phyloP scores from a whole-genome alignment of 2,888 invertebrate species.

The Drosophila fulvimacula region DNA sequence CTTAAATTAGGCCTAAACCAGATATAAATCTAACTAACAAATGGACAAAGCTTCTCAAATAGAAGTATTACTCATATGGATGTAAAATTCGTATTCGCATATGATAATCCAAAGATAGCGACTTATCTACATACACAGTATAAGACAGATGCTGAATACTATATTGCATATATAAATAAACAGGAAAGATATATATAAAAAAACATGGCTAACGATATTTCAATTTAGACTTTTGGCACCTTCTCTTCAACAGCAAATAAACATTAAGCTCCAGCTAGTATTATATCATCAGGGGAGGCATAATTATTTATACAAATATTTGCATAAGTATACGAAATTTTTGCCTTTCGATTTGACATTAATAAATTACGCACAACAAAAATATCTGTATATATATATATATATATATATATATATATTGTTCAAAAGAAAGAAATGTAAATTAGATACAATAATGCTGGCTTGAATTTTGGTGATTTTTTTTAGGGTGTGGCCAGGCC shows the following conservation, averaged over 20 bases:
- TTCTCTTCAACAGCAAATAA: constrained; percentile 9
- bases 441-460: constrained; percentile 21
- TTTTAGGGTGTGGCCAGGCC: constrained; percentile 54
- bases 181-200: neutral
- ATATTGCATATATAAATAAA: neutral
- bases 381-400: neutral
- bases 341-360: constrained; percentile 26
- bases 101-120: neutral
- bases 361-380: constrained; percentile 34
- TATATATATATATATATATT: constrained; percentile 3
- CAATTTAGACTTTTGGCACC: constrained; percentile 38
- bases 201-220: constrained; percentile 28
- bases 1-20: constrained; percentile 18
- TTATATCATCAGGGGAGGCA: constrained; percentile 36
- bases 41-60: constrained; percentile 13
- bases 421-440: constrained; percentile 11
- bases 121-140: constrained; percentile 1
- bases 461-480: constrained; percentile 5
- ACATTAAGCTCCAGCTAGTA: constrained; percentile 10
- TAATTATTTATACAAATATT: constrained; percentile 49
- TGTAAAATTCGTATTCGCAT: neutral
- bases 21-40: constrained; percentile 22
- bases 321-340: constrained; percentile 39
- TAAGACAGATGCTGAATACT: neutral
- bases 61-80: constrained; percentile 17